Conservation (phyloP, 2,888 invertebrate species). For the Perithous albicinctus region DNA sequence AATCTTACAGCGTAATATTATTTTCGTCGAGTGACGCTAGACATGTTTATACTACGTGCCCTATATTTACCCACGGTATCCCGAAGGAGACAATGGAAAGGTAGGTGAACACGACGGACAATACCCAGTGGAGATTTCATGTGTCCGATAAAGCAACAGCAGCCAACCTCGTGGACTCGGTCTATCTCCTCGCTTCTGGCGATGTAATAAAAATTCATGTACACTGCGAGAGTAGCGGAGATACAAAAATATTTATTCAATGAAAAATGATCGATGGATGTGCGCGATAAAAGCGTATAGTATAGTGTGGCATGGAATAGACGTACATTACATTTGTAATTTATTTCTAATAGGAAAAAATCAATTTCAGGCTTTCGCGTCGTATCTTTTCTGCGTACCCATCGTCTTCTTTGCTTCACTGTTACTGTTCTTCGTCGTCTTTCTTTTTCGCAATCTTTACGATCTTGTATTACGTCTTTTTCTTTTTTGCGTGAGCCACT, state of each 20-base stretch:
- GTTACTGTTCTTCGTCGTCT: background rate
- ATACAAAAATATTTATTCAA: conserved; percentile 36
- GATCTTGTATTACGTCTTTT: conserved; percentile 8
- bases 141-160: conserved; percentile 10
- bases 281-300: conserved; percentile 32
- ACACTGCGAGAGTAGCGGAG: background rate
- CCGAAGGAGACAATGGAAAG: conserved; percentile 4
- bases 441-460: conserved; percentile 6
- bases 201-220: conserved; percentile 34
- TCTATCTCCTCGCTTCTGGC: conserved; percentile 1
- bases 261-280: conserved; percentile 40
- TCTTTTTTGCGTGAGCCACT: background rate
- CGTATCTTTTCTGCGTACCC: background rate
- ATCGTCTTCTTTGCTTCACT: background rate
- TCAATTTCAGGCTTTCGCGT: conserved; percentile 9
- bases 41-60: background rate
- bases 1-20: background rate
- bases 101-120: conserved; percentile 11
- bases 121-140: conserved; percentile 29
- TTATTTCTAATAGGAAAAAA: conserved; percentile 33
- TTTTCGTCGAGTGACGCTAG: background rate
- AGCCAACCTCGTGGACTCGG: background rate
- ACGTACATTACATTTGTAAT: conserved; percentile 18
- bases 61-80: conserved; percentile 1
- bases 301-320: conserved; percentile 10